A percentile compares a stretch with the other conserved stretches of the same genome.
phyloP scores from a whole-genome alignment of 2,888 invertebrate species.

The Nomada lathburiana region DNA sequence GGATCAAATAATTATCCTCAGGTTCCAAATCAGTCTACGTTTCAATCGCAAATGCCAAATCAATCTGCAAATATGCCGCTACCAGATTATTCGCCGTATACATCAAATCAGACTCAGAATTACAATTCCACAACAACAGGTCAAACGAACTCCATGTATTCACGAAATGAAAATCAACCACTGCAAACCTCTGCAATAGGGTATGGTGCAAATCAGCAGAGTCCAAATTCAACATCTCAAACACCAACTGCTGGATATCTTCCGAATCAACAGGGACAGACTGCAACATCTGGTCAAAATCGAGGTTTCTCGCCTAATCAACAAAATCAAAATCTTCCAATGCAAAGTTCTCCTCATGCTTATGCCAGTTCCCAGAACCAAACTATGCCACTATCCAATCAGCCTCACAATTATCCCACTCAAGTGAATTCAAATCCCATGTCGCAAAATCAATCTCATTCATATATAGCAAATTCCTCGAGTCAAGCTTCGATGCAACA shows the following conservation, averaged over 20 bases:
- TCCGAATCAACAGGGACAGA: constrained; percentile 68
- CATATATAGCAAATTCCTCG: constrained; percentile 64
- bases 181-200: constrained; percentile 71
- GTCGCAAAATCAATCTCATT: constrained; percentile 62
- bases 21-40: constrained; percentile 73
- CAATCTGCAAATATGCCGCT: constrained; percentile 74
- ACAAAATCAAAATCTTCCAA: constrained; percentile 60
- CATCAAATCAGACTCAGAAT: constrained; percentile 74
- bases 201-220: constrained; percentile 71
- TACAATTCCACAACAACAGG: constrained; percentile 73
- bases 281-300: constrained; percentile 57
- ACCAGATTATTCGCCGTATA: constrained; percentile 77
- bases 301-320: constrained; percentile 67
- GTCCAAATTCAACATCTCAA: constrained; percentile 63
- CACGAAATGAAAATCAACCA: constrained; percentile 71
- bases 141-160: constrained; percentile 75
- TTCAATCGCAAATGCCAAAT: constrained; percentile 74
- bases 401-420: constrained; percentile 59
- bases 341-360: constrained; percentile 66
- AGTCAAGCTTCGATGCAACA: constrained; percentile 68
- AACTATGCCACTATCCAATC: constrained; percentile 57
- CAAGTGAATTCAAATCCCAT: constrained; percentile 64
- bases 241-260: constrained; percentile 62
- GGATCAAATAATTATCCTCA: constrained; percentile 77
- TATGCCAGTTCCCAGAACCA: constrained; percentile 56